A percentile compares a stretch with the other conserved stretches of the same genome.
phyloP scores from a whole-genome alignment of 1,140 invertebrate species.

The Drosophila asahinai region DNA sequence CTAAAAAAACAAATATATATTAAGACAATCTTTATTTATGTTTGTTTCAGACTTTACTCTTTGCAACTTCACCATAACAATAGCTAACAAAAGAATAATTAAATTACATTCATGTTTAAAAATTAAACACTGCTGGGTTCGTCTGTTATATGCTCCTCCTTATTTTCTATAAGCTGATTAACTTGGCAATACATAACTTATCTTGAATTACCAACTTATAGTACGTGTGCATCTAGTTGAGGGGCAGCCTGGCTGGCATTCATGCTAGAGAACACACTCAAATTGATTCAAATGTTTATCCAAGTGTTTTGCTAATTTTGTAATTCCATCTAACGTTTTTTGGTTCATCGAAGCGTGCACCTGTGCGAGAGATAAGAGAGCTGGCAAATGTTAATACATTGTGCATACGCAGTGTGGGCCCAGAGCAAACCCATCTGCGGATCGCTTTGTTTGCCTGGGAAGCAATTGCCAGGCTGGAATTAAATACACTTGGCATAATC shows the following conservation, averaged over 20 bases:
- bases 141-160: neutral
- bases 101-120: no score
- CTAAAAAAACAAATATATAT: no score
- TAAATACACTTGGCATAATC: slow-evolving; percentile 65
- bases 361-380: slow-evolving; percentile 42
- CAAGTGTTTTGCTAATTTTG: slow-evolving; percentile 48
- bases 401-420: slow-evolving; percentile 43
- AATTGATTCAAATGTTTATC: slow-evolving; percentile 36
- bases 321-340: slow-evolving; percentile 39
- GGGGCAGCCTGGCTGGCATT: slow-evolving; percentile 14
- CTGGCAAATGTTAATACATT: slow-evolving; percentile 46
- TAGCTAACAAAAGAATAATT: neutral
- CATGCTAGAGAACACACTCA: slow-evolving; percentile 12
- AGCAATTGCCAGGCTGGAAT: slow-evolving; percentile 49
- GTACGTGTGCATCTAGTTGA: neutral
- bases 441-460: slow-evolving; percentile 48
- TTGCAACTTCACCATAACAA: no score
- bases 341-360: slow-evolving; percentile 46
- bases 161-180: neutral
- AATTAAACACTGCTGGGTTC: neutral
- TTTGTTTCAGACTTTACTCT: no score
- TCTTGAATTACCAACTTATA: neutral
- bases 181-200: neutral
- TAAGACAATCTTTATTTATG: neutral
- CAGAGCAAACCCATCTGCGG: slow-evolving; percentile 1